Evolutionary conservation across 1,140 invertebrate species (phyloP).

Genomic region (Palaemon carinicauda): DNA sequence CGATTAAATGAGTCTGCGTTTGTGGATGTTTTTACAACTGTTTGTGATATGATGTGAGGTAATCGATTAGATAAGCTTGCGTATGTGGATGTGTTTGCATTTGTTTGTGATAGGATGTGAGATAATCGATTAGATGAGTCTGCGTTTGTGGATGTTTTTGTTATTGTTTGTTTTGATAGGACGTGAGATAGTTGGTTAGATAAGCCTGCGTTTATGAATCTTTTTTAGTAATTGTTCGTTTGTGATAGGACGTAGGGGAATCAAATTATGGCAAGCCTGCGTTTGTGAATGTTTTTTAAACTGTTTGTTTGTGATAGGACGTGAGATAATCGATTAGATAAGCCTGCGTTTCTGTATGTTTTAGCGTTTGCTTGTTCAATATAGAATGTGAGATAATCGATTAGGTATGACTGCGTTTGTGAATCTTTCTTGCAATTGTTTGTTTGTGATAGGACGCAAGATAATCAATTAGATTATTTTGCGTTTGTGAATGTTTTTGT

Average conservation of each 20-base stretch:
- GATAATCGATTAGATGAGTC: background rate
- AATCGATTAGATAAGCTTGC: background rate
- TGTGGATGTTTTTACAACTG: background rate
- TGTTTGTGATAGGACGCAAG: background rate
- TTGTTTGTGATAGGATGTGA: background rate
- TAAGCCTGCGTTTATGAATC: background rate
- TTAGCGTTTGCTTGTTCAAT: background rate
- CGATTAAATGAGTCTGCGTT: background rate
- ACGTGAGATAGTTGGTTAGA: background rate
- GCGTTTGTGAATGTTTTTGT: background rate
- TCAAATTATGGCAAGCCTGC: background rate
- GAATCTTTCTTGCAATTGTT: background rate
- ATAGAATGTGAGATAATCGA: background rate
- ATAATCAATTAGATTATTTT: background rate
- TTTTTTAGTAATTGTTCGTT: background rate
- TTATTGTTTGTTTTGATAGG: background rate
- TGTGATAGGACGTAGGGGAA: background rate
- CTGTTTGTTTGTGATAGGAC: background rate
- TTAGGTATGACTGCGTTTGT: background rate
- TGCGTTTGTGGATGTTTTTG: background rate
- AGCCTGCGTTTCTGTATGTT: background rate
- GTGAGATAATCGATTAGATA: background rate
- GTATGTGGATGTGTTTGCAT: background rate
- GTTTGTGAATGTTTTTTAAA: background rate
- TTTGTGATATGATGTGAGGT: background rate